Base-by-base conservation (phyloP, 30 jellyfish, hydroid and myxozoan species). In the Cassiopea andromeda region DNA sequence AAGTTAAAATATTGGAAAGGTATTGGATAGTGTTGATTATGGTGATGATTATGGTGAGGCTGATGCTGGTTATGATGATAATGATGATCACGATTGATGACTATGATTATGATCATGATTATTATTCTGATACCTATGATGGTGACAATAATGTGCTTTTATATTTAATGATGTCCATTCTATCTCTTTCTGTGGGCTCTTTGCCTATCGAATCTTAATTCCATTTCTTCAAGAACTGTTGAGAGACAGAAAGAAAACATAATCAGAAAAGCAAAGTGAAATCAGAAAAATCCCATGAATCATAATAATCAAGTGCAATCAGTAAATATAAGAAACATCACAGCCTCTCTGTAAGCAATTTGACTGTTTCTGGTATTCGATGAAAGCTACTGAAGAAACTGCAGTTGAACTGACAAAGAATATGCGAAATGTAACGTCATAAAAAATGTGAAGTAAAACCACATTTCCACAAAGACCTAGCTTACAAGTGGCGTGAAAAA, bases 201-300 rank as follows among this genome's bases (percentile, higher is more conserved):
- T 46, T 90, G 97, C 67, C 83, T 67, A 58, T 90, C 97, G 68
- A 90, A 90, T 7, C 97, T 90, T 82, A 90, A 60, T 70, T 90
- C 97, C 93, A 90, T 82, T 64, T 90, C 92, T 60, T 90, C 97
- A 7, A 90, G 91, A 17, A 90, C 97, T 90, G 90, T 5, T 18
- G 50, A 58, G 66, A 74, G 76, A 48, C 71, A 73, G 17, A 48
- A 78, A 12, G 60, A 14, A 15, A 4, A 6, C 0, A 66, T 5
- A 4, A 19, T 66, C 7, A 54, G 64, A 54, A 54, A 54, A 54
- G 12, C 12, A 54, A 54, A 54, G 12, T 10, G 10, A 54, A 3
- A 10, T 3, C 7, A 10, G 64, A 54, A 10, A 10, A 3, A 54
- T 54, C 12, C 64, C 64, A 0, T 54, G 64, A 54, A 6, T 3